These are phyloP conservation scores for Leptodactylus fallax DNA, from an alignment of 2,797 vertebrate species.

Conservation along the genomic window DNA sequence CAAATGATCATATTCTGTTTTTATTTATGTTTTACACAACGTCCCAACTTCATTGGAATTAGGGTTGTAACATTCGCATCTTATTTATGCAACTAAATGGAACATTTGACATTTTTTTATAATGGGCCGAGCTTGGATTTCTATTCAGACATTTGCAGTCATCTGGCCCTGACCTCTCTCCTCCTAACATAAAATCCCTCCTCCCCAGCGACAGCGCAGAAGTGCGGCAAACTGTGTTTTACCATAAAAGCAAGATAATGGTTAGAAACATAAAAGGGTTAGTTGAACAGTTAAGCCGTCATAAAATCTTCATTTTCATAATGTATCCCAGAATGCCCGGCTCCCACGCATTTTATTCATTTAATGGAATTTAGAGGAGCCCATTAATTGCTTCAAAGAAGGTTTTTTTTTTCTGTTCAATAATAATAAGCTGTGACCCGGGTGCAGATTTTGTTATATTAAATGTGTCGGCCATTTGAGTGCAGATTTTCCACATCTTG, in stretches of 20 bases:
- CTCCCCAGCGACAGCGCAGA: background rate
- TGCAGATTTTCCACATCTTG: conserved; percentile 29
- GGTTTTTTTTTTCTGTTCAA: conserved; percentile 3
- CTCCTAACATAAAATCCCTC: too few species aligned
- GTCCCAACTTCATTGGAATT: too few species aligned
- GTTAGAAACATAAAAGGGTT: conserved; percentile 26
- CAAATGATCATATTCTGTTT: too few species aligned
- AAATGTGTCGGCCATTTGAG: conserved; percentile 24
- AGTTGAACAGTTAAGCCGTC: background rate
- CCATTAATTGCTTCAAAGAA: conserved; percentile 42
- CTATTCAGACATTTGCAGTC: background rate
- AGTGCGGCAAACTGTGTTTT: background rate
- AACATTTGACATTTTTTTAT: background rate
- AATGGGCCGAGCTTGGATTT: too few species aligned
- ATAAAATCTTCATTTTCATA: conserved; percentile 32
- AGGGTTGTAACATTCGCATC: too few species aligned
- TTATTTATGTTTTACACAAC: too few species aligned
- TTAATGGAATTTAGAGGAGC: conserved; percentile 36
- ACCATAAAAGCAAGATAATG: conserved; percentile 24
- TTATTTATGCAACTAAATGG: background rate
- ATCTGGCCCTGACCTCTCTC: background rate
- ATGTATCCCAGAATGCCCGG: conserved; percentile 17
- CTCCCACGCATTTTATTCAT: background rate
- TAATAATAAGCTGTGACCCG: conserved; percentile 23
- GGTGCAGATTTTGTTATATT: background rate